Conservation (phyloP, 2,113 vertebrate genomes). For the Actenoides hombroni region DNA sequence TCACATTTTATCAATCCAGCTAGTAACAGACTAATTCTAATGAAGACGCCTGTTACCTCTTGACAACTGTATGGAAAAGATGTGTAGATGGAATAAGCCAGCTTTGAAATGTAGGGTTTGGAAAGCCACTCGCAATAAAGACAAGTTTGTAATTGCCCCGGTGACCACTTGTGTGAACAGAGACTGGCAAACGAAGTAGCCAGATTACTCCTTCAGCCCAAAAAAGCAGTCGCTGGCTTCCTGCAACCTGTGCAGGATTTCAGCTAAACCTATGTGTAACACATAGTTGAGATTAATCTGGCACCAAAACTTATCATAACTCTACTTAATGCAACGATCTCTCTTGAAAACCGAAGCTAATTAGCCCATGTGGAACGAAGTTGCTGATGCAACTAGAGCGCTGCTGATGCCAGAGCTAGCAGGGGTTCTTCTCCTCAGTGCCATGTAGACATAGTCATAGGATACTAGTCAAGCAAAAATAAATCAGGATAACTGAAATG, state of each 20-base stretch:
- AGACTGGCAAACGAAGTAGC: neutral
- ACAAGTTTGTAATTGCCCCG: neutral
- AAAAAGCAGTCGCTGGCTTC: neutral
- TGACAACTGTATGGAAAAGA: neutral
- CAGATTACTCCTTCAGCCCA: neutral
- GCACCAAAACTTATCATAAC: neutral
- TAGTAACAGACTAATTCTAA: neutral
- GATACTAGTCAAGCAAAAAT: neutral
- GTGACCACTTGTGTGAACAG: neutral
- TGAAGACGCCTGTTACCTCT: neutral
- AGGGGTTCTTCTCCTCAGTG: slow-evolving; percentile 10
- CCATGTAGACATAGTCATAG: neutral
- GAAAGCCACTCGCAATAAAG: neutral
- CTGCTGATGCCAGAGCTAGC: slow-evolving; percentile 33
- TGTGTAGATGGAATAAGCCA: neutral
- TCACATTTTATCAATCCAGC: neutral
- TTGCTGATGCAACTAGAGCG: slow-evolving; percentile 11
- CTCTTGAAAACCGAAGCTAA: neutral
- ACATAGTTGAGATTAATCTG: neutral
- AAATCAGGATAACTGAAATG: neutral
- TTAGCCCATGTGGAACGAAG: neutral
- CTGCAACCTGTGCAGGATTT: neutral
- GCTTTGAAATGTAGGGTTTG: neutral
- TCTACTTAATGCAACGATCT: neutral
- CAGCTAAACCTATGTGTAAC: neutral